Evolutionary conservation across 2,113 vertebrate genomes (phyloP), one percentile per base, ranked within the genome.

Genomic region (Puffinus mauretanicus): DNA sequence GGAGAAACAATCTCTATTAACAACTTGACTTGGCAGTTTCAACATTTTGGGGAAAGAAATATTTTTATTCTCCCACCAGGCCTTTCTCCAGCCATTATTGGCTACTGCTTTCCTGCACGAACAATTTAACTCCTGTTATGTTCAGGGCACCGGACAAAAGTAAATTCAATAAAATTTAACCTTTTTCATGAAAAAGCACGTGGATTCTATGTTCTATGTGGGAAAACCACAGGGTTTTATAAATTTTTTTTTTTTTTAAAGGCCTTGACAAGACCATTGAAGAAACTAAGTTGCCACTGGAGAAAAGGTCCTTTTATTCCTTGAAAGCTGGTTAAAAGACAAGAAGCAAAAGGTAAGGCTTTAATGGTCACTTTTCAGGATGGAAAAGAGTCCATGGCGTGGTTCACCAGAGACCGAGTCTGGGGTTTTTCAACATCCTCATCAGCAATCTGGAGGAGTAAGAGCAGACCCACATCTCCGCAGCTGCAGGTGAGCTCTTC

Each of bases 61-160:
- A 40, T 66, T 95, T 91, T 62, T 75, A 36, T 78, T 86, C 88
- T 93, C 86, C 78, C 86, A 67, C n/a, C 69, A 71, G 92, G 71
- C 72, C 65, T 49, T 57, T 84, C 86, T 94, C 30, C 72, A 86
- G 71, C 61, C 65, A 5, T 47, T 77, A n/a, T 26, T 93, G 90
- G 90, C 79, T 70, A 81, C 87, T 81, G 73, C 90, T 86, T 55
- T 46, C 34, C 44, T 42, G 65, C 51, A 20, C 0, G 1, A 78
- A 38, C 42, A 24, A 10, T 77, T 95, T 88, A 93, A 93, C 93
- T 38, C 71, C 27, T 16, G 21, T 13, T 70, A 32, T 1, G 1
- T 29, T 57, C 80, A 65, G 44, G 47, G 38, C 42, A 40, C 64
- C 30, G 60, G 42, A 22, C 5, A 34, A 40, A 64, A 55, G 15